Base-by-base conservation (phyloP, 1,140 invertebrate genomes). In the Mizuhopecten yessoensis region DNA sequence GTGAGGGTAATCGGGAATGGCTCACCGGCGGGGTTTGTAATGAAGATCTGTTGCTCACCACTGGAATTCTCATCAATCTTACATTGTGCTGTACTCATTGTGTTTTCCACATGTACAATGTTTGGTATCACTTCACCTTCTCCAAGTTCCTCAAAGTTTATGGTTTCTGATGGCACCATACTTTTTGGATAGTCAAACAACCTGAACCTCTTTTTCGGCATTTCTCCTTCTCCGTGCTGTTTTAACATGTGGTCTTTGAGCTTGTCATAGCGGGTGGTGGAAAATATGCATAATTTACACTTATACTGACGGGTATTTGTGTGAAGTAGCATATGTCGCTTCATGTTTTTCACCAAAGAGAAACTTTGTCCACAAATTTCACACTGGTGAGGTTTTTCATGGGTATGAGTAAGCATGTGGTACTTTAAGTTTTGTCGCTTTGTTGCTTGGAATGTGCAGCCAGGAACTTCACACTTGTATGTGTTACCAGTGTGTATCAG, bases 351-450 rank as follows among this genome's bases (percentile, higher is more conserved):
- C 11, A 93, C 92, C 57, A 95, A 90, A 1, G 95, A 96, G 89
- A 96, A 97, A 42, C 94, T 93, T 87, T 96, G 94, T 11, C 97
- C 97, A 96, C 98, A 98, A 17, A 97, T 96, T 75, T 97, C 96
- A 95, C 98, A 98, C 87, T 97, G 96, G 95, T 98, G 97, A 11
- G 97, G 97, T 89, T 97, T 97, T 33, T 97, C 97, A 91, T 97
- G 97, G 3, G 97, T 97, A 90, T 97, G 97, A 0, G 97, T 97
- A 42, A 97, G 94, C 88, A 97, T 96, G 90, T 96, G 96, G 90
- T 95, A 95, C 88, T 96, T 96, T 45, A 96, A 93, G 92, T 96
- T 96, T 91, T 97, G 97, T 91, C 97, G 97, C 33, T 97, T 97
- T 29, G 94, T 96, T 33, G 96, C 94, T 89, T 96, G 94, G 90